phyloP scores from a whole-genome alignment of 1,140 invertebrate species.

The Drosophila navojoa region DNA sequence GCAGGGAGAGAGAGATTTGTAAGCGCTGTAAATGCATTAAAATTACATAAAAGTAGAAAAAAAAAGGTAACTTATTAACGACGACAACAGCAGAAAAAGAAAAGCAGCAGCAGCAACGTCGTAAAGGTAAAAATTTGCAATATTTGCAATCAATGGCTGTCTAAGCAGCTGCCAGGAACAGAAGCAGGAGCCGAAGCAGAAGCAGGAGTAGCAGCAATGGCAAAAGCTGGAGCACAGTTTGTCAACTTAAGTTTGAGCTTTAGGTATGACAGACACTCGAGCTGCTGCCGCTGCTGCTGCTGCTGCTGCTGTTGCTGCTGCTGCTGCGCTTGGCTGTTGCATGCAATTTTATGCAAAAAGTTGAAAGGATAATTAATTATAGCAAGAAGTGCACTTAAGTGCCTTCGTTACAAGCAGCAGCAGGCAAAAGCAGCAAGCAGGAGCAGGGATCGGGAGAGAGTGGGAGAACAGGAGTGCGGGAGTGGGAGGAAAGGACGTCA shows the following conservation, averaged over 20 bases:
- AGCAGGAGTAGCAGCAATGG: not conserved
- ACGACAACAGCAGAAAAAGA: not conserved
- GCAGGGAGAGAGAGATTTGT: not conserved
- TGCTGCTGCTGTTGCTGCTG: slow-evolving; percentile 42
- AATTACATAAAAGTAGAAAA: slow-evolving; percentile 12
- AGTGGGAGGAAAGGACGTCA: not conserved
- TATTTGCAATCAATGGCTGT: slow-evolving; percentile 47
- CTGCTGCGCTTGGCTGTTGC: slow-evolving; percentile 58
- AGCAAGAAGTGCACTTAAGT: slow-evolving; percentile 82
- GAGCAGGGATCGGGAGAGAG: slow-evolving; percentile 12
- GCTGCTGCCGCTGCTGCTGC: slow-evolving; percentile 19
- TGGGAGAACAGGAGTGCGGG: not conserved
- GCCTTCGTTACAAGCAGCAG: slow-evolving; percentile 79
- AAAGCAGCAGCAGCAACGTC: not conserved
- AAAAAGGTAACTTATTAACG: slow-evolving; percentile 31
- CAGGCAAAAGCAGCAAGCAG: slow-evolving; percentile 26
- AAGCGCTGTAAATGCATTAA: slow-evolving; percentile 29
- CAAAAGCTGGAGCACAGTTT: slow-evolving; percentile 30
- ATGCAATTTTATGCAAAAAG: slow-evolving; percentile 82
- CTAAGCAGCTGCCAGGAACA: slow-evolving; percentile 28
- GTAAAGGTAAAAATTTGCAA: slow-evolving; percentile 48
- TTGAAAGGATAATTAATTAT: slow-evolving; percentile 83
- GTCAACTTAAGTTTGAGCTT: slow-evolving; percentile 38
- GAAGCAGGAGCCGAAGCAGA: slow-evolving; percentile 35
- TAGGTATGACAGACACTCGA: slow-evolving; percentile 26